Percentiles rank a stretch among this genome's conserved stretches.
phyloP scores from a whole-genome alignment of 2,888 invertebrate species.

The Eupithecia dodoneata region DNA sequence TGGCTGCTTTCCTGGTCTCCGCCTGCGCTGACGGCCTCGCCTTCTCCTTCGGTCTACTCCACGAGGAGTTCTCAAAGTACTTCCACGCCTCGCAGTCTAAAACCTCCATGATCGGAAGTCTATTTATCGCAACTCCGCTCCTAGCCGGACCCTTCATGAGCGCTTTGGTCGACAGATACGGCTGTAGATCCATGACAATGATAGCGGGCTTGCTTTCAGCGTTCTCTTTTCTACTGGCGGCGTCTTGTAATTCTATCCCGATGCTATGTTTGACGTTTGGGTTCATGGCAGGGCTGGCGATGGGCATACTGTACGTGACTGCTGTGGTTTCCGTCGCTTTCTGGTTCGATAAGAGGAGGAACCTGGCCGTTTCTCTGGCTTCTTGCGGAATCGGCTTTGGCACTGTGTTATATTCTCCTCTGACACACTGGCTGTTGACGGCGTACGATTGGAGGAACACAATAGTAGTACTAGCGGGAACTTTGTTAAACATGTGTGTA shows the following conservation, averaged over 20 bases:
- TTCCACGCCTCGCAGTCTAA: slow-evolving; percentile 92
- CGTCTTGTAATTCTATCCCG: slow-evolving; percentile 88
- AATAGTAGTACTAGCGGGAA: slow-evolving; percentile 89
- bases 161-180: slow-evolving; percentile 92
- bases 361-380: slow-evolving; percentile 93
- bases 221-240: slow-evolving; percentile 89
- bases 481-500: slow-evolving; percentile 93
- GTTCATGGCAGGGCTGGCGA: slow-evolving; percentile 90
- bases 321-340: slow-evolving; percentile 96
- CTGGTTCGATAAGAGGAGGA: slow-evolving; percentile 95
- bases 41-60: slow-evolving; percentile 95
- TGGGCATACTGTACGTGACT: slow-evolving; percentile 93
- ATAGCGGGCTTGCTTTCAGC: slow-evolving; percentile 88
- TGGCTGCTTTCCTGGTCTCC: slow-evolving; percentile 92
- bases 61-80: slow-evolving; percentile 90
- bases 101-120: slow-evolving; percentile 94
- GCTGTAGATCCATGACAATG: slow-evolving; percentile 90
- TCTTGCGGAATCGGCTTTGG: slow-evolving; percentile 95
- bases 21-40: slow-evolving; percentile 96
- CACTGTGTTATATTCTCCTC: slow-evolving; percentile 93
- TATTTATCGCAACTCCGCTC: slow-evolving; percentile 95
- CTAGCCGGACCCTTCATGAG: slow-evolving; percentile 93
- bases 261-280: slow-evolving; percentile 93
- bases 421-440: slow-evolving; percentile 89
- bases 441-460: slow-evolving; percentile 93